Evolutionary conservation across 2,888 invertebrate genomes (phyloP).

Genomic region (Thelaira solivaga): DNA sequence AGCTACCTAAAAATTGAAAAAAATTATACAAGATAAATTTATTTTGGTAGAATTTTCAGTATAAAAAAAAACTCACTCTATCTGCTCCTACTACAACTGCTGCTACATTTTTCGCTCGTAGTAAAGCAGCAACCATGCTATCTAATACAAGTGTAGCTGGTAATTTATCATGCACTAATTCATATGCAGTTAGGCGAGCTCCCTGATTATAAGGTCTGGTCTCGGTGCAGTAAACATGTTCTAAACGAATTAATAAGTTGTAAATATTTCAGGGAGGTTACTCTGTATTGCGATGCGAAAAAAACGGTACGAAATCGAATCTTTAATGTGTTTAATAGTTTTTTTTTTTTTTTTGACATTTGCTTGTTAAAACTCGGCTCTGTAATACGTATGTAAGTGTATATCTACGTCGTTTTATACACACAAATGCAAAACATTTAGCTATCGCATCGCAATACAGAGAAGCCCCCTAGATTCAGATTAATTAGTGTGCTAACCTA

Average conservation of each 20-base stretch:
- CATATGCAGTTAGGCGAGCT: conserved; percentile 95
- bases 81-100: conserved; percentile 99
- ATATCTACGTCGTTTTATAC: no score
- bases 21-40: background rate
- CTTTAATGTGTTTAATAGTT: no score
- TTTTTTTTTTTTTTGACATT: no score
- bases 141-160: conserved; percentile 96
- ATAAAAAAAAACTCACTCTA: conserved; percentile 80
- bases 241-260: conserved; percentile 75
- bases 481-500: conserved; percentile 82
- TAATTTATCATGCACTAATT: conserved; percentile 93
- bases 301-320: no score
- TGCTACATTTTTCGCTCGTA: conserved; percentile 88
- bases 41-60: background rate
- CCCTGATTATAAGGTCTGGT: conserved; percentile 99
- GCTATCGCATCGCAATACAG: no score
- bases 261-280: no score
- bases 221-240: conserved; percentile 96
- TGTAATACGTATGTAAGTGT: no score
- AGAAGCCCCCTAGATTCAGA: no score
- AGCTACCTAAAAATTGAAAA: conserved; percentile 82
- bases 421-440: no score
- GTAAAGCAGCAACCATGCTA: conserved; percentile 94
- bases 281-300: no score
- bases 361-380: no score